Base-by-base conservation (phyloP, 1,140 invertebrate genomes). In the Brachionus angularis region DNA sequence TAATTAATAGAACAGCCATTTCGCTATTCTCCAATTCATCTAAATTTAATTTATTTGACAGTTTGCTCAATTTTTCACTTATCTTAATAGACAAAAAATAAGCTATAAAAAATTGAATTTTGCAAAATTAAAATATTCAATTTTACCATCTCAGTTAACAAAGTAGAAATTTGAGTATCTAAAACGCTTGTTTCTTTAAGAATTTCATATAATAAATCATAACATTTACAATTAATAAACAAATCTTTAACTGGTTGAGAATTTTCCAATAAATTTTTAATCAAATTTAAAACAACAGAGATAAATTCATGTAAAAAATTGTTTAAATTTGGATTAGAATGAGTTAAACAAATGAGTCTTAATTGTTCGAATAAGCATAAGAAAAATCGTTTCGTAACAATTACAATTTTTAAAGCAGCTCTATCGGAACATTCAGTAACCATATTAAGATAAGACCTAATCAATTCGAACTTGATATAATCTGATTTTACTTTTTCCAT, bases 161-260 rank as follows among this genome's bases (percentile, higher is more conserved):
- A 14, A 42, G 16, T 42, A 3, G 39, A 42, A 7, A 42, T 42
- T 2, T 42, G 8, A 42, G 16, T 14, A 14, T 42, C 39, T 5
- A 42, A n/a, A n/a, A 42, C 39, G 3, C 16, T 42, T 7, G 39
- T 42, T 42, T 42, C 39, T 42, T 42, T 42, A 14, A 42, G 16
- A 7, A 42, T 42, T 14, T 42, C 39, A 14, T 42, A 42, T 7
- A 42, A 14, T 42, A 42, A 42, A 42, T 42, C 39, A 14, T 42
- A 42, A 14, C 39, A 42, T 42, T 8, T 14, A 14, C 39, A 42
- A 14, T 42, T n/a, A 14, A 14, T 8, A 42, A 42, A 42, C 2
- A 42, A 14, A 42, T 42, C 39, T 52, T 52, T 52, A 52, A 52
- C 49, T 12, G 49, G 29, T 31, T 52, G 23, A 7, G 49, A 52